Base-by-base conservation (phyloP, 2,888 invertebrate genomes). In the Uropetala carovei region DNA sequence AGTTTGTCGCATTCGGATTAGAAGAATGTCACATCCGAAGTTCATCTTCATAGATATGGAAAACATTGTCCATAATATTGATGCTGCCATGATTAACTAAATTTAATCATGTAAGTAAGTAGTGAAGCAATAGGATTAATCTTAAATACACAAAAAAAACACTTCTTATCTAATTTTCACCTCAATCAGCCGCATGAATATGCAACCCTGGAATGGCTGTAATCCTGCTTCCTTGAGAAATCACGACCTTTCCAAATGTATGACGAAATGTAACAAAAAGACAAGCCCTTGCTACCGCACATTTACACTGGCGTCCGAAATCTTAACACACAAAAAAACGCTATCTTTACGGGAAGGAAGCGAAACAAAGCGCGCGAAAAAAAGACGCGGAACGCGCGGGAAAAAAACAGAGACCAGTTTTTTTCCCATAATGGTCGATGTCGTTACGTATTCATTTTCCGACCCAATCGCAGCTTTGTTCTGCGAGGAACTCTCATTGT, bases 381-480 rank as follows among this genome's bases (percentile, higher is more conserved):
- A 22, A 75, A 75, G 27, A 27, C 22, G 27, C 1, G 43, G 4
- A 68, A 68, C 16, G 18, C 68, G 68, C 10, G 68, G 16, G 68
- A 22, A 22, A 75, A 22, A 75, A 75, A 75, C n/a, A 75, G 27
- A n/a, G 11, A 0, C 75, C 75, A 22, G n/a, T 22, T 27, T 27
- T 75, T 75, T 27, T 27, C 0, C 27, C 75, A 13, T 75, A 13
- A 75, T 27, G 75, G 27, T 75, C 75, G 27, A 27, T 27, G 75
- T 75, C 75, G 75, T 75, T 75, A 27, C 60, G 14, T 13, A 14
- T 27, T 22, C 86, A 60, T 86, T 86, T 86, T 57, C 60, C 86
- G 30, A 86, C 30, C 13, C 59, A 11, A 27, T 68, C 27, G 59
- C 0, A 14, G 58, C 58, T 85, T 85, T 85, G 58, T 58, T 85